Base-by-base conservation (phyloP, 2,888 invertebrate species). In the Tipula confusa region DNA sequence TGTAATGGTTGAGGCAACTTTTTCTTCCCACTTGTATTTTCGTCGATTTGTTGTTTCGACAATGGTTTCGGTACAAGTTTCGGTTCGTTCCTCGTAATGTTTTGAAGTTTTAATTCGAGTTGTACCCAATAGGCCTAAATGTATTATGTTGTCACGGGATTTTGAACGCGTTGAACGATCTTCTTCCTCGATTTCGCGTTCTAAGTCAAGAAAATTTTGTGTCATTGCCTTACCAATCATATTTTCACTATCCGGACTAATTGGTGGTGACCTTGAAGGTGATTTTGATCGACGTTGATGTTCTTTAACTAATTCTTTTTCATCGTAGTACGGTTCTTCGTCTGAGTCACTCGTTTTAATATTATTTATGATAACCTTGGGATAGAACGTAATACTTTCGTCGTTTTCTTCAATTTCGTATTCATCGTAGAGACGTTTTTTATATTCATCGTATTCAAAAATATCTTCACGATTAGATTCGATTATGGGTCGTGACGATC, bases 401-500 rank as follows among this genome's bases (percentile, higher is more conserved):
- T 82, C 82, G 18, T 82, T 82, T 33, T 82, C 31, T 33, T 82
- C 82, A 7, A 82, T 82, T 24, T 82, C 82, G 33, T 82, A 33
- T 18, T 82, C 82, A 11, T 82, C 82, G 9, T 33, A 82, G 1
- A 82, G 18, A 11, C 33, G 29, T 33, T 33, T 4, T 18, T 33
- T 82, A 7, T 33, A 11, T 31, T 33, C 31, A 3, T n/a, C n/a
- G 1, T 31, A 31, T 36, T 33, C 31, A 15, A 33, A 11, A 36
- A 24, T 4, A 33, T 82, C 9, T 33, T 82, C 82, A 11, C 33
- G 15, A 36, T 82, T 33, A 18, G 4, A 4, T 13, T 33, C 11
- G 3, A 15, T 4, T 7, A 82, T 15, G 9, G 29, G 1, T 6
- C n/a, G n/a, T n/a, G n/a, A n/a, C n/a, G 33, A 36, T 33, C 29